Conservation (phyloP, 2,888 invertebrate genomes). For the Nephrocerus scutellatus region DNA sequence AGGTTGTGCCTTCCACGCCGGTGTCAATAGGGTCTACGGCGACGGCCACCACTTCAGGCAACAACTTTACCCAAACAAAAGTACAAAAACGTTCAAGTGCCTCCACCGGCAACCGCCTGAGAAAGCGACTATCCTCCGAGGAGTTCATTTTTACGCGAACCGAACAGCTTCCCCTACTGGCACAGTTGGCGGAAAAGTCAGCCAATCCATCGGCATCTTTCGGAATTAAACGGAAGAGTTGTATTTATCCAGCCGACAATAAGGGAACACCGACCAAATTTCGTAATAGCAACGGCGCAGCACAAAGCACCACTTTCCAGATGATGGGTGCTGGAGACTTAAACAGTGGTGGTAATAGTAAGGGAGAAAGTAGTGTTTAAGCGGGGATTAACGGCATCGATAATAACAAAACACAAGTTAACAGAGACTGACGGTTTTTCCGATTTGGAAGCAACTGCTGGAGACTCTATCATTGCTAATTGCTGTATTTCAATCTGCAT, state of each 20-base stretch:
- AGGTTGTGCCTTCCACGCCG: conserved; percentile 9
- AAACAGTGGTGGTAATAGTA: no score
- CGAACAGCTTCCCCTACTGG: conserved; percentile 55
- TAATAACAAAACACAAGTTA: no score
- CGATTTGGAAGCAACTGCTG: no score
- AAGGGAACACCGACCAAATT: no score
- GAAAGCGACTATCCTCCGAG: conserved; percentile 42
- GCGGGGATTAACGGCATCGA: no score
- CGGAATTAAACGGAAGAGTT: conserved; percentile 54
- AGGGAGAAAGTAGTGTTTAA: conserved; percentile 27
- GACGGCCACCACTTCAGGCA: conserved; percentile 25
- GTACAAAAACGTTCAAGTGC: conserved; percentile 25
- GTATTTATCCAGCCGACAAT: conserved; percentile 52
- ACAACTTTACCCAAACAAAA: conserved; percentile 17
- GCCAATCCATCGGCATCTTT: conserved; percentile 41
- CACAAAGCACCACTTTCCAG: no score
- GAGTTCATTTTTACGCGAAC: conserved; percentile 45
- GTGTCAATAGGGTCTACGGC: conserved; percentile 21
- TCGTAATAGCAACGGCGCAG: conserved; percentile 16
- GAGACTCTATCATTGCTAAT: no score
- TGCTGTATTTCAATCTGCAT: no score
- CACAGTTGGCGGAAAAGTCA: conserved; percentile 39
- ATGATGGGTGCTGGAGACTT: no score
- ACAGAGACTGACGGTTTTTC: no score
- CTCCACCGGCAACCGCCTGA: conserved; percentile 34